Evolutionary conservation across 2,888 invertebrate genomes (phyloP), one percentile per base, ranked within the genome.

Genomic region (Leucozona laternaria): DNA sequence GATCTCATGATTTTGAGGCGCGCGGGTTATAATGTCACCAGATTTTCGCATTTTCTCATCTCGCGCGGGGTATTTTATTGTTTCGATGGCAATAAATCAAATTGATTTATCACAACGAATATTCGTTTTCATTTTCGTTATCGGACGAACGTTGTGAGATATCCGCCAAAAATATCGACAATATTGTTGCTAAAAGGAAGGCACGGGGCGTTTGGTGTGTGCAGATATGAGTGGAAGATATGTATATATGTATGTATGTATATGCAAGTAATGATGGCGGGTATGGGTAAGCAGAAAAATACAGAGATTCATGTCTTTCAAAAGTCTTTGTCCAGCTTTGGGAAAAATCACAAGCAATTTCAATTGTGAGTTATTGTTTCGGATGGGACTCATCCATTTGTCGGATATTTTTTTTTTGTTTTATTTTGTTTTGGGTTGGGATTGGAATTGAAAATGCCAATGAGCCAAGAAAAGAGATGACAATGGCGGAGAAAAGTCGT

Each of bases 71-170:
- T 75, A 73, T 82, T 82, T 86, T 82, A 86, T 86, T 86, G 86
- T 86, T 86, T 79, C 86, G 82, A 79, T 75, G 79, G 75, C 82
- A 75, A 82, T 86, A 86, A 86, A 86, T 86, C 86, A 86, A 86
- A 75, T 86, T 86, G 86, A 86, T 86, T 86, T 86, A 86, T 86
- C 75, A 78, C 58, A 64, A 70, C 82, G 86, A 86, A 86, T 86
- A 86, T 82, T 82, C 82, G 82, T 82, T 86, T 86, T 82, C 86
- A 86, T 79, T 86, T 86, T 86, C 82, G 86, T 78, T 86, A 82
- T 82, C 78, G 82, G 75, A 71, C 73, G 76, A 60, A 80, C 75
- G 86, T 86, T 86, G 82, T 82, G 86, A 82, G 82, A 86, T 82
- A 86, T 86, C 78, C 80, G 79, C 81, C 80, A 68, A 68, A 77